Percentiles rank a stretch among this genome's conserved stretches.
These are phyloP conservation scores for Natrix natrix DNA, from an alignment of 2,797 vertebrate species.

Conservation along the genomic window DNA sequence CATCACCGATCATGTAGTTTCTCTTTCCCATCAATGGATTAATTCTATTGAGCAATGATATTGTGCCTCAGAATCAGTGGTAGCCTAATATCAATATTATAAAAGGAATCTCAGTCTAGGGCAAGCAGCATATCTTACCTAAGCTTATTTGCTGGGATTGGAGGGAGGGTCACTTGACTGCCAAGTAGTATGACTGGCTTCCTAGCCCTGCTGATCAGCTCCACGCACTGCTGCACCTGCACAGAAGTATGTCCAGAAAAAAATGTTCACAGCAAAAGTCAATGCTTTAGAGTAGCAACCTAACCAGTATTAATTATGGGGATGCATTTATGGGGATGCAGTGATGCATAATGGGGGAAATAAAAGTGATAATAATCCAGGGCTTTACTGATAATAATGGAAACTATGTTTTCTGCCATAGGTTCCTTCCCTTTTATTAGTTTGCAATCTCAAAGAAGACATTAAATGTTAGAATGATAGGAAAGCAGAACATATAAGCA, in stretches of 20 bases:
- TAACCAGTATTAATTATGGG: not conserved
- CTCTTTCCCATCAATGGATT: not conserved
- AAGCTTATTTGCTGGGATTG: constrained; percentile 74
- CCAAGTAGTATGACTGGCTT: constrained; percentile 88
- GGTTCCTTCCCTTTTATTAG: not conserved
- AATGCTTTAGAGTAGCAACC: not conserved
- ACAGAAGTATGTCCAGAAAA: not conserved
- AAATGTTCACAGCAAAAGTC: not conserved
- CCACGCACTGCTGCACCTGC: constrained; percentile 87
- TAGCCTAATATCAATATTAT: not conserved
- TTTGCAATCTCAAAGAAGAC: not conserved
- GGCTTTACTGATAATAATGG: not conserved
- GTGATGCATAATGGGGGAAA: not conserved
- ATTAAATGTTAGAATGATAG: not conserved
- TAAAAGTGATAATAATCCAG: not conserved
- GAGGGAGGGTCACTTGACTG: constrained; percentile 88
- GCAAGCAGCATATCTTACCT: constrained; percentile 70
- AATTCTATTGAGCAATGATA: not conserved
- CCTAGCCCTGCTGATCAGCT: constrained; percentile 87
- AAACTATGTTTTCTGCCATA: not conserved
- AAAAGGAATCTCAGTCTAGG: not conserved
- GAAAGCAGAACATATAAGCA: not conserved
- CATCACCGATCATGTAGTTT: not conserved
- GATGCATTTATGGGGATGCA: not conserved
- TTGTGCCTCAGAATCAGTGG: not conserved